Conservation (phyloP, 2,113 vertebrate genomes). For the Anoura caudifer region DNA sequence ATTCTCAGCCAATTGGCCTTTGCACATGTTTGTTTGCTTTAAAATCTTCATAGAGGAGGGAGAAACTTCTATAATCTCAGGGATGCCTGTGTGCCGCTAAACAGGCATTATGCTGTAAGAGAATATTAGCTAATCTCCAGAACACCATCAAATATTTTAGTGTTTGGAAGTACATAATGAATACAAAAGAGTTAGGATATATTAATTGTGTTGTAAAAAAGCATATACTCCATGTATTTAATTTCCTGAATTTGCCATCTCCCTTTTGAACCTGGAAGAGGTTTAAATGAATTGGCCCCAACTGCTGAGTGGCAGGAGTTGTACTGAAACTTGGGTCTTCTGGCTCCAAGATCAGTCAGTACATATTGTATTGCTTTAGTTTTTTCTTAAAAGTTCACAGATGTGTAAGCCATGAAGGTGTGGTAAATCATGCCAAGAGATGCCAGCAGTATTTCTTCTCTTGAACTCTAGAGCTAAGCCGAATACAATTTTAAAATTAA, state of each 20-base stretch:
- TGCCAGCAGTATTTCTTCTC: slow-evolving; percentile 23
- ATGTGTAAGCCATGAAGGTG: not conserved
- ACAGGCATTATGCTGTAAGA: not conserved
- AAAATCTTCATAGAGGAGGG: not conserved
- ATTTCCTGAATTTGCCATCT: not conserved
- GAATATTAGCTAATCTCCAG: not conserved
- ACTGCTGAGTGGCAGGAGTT: not conserved
- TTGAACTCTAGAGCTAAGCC: not conserved
- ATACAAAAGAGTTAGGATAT: not conserved
- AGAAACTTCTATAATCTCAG: not conserved
- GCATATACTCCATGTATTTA: not conserved
- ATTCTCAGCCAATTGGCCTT: not conserved
- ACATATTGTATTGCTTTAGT: not conserved
- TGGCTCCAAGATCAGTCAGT: not conserved
- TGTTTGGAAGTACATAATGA: not conserved
- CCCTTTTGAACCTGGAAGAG: not conserved
- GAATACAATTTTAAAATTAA: slow-evolving; percentile 26
- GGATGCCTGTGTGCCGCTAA: not conserved
- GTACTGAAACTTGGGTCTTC: not conserved
- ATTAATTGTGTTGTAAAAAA: not conserved
- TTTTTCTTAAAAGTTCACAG: not conserved
- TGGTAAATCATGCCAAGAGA: not conserved
- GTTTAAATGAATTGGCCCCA: not conserved
- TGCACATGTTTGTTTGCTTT: not conserved
- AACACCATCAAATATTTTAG: not conserved